Percentiles rank a stretch among this genome's conserved stretches.
Conservation (phyloP, 2,888 invertebrate genomes). For the Junonia oenone region DNA sequence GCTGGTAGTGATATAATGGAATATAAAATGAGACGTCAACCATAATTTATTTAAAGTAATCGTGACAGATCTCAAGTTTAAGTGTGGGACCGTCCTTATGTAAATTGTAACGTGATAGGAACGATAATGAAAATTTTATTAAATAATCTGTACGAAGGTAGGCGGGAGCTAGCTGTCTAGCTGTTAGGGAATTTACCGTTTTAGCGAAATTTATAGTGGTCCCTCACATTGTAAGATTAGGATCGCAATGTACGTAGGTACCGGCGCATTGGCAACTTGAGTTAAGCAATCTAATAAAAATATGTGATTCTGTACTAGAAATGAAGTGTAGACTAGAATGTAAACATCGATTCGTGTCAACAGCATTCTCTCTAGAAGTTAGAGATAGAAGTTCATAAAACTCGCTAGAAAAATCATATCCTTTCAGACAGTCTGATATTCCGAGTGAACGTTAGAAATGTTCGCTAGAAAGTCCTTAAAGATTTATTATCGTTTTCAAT, state of each 20-base stretch:
- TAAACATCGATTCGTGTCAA: conserved; percentile 60
- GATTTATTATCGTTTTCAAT: conserved; percentile 24
- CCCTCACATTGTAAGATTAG: conserved; percentile 54
- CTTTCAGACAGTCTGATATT: conserved; percentile 14
- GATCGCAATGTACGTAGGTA: conserved; percentile 44
- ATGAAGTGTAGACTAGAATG: conserved; percentile 31
- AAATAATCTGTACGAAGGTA: conserved; percentile 39
- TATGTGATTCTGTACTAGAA: neutral
- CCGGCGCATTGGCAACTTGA: conserved; percentile 59
- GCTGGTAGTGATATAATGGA: conserved; percentile 28
- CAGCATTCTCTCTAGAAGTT: neutral
- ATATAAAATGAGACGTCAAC: conserved; percentile 49
- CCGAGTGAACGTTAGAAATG: conserved; percentile 11
- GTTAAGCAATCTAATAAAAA: neutral
- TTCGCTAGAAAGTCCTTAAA: conserved; percentile 13
- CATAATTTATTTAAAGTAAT: conserved; percentile 46
- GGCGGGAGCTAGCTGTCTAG: conserved; percentile 57
- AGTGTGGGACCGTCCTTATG: conserved; percentile 77
- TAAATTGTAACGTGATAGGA: conserved; percentile 66
- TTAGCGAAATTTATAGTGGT: conserved; percentile 60
- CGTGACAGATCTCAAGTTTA: conserved; percentile 62
- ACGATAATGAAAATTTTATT: conserved; percentile 40
- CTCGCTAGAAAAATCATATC: conserved; percentile 11
- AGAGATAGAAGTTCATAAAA: neutral
- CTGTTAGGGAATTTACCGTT: conserved; percentile 61